These are phyloP conservation scores for Chionodraco myersi DNA, from an alignment of 2,113 vertebrate genomes.

Conservation along the genomic window DNA sequence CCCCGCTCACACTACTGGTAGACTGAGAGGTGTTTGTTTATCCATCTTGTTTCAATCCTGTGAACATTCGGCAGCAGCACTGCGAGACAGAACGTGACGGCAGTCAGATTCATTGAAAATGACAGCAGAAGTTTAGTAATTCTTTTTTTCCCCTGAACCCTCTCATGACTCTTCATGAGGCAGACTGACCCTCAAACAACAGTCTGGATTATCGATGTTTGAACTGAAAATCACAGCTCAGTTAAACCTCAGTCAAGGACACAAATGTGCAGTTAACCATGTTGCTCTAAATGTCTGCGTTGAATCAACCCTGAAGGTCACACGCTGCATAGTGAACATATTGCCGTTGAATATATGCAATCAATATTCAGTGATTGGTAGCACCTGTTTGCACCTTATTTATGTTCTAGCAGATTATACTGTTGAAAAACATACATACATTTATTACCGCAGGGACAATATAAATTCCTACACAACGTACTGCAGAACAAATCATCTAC, in stretches of 20 bases:
- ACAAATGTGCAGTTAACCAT: conserved; percentile 16
- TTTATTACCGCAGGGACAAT: conserved; percentile 24
- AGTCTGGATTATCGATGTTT: conserved; percentile 47
- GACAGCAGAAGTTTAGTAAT: conserved; percentile 48
- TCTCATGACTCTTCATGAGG: conserved; percentile 6
- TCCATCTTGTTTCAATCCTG: conserved; percentile 66
- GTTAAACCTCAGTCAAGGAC: conserved; percentile 36
- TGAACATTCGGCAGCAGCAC: conserved; percentile 36
- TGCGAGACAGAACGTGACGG: conserved; percentile 5
- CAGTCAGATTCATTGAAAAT: conserved; percentile 53
- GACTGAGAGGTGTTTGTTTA: conserved; percentile 1
- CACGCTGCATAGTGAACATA: conserved; percentile 7
- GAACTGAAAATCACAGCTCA: conserved; percentile 34
- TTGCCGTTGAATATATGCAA: not conserved
- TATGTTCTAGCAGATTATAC: conserved; percentile 4
- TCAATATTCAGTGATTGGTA: not conserved
- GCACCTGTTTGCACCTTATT: conserved; percentile 26
- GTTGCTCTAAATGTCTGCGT: conserved; percentile 3
- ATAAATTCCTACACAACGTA: conserved; percentile 6
- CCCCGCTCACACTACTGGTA: not conserved
- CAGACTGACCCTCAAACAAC: conserved; percentile 22
- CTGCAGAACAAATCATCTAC: conserved; percentile 20
- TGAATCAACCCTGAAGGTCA: conserved; percentile 28
- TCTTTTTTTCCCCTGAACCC: conserved; percentile 16
- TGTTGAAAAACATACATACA: not conserved